Conservation (phyloP, 2,797 vertebrate species). For the Microcaecilia unicolor region DNA sequence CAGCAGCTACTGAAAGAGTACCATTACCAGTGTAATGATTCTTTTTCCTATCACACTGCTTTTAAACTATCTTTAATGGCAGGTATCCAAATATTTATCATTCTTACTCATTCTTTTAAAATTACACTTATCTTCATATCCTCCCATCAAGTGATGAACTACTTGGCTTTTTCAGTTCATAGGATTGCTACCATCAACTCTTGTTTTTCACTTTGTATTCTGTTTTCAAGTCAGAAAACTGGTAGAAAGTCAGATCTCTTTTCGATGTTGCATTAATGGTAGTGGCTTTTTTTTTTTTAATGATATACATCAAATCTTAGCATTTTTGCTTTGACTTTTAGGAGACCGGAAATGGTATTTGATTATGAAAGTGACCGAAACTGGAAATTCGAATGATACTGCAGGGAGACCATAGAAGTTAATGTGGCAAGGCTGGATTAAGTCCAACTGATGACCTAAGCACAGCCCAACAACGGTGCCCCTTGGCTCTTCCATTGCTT, state of each 20-base stretch:
- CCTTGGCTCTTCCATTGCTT: no score
- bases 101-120: background rate
- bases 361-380: background rate
- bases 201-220: background rate
- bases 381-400: background rate
- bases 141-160: background rate
- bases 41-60: background rate
- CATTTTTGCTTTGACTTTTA: conserved; percentile 8
- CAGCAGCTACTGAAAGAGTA: no score
- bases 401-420: background rate
- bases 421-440: no score
- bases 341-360: background rate
- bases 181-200: conserved; percentile 5
- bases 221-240: conserved; percentile 10
- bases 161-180: background rate
- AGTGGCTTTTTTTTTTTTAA: conserved; percentile 4
- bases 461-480: no score
- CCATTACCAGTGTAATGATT: background rate
- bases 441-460: no score
- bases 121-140: background rate
- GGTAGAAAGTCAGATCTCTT: background rate
- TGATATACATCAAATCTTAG: conserved; percentile 4
- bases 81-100: background rate
- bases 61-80: background rate
- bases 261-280: background rate